Conservation (phyloP, 2,113 vertebrate genomes). For the Megaceryle torquata region DNA sequence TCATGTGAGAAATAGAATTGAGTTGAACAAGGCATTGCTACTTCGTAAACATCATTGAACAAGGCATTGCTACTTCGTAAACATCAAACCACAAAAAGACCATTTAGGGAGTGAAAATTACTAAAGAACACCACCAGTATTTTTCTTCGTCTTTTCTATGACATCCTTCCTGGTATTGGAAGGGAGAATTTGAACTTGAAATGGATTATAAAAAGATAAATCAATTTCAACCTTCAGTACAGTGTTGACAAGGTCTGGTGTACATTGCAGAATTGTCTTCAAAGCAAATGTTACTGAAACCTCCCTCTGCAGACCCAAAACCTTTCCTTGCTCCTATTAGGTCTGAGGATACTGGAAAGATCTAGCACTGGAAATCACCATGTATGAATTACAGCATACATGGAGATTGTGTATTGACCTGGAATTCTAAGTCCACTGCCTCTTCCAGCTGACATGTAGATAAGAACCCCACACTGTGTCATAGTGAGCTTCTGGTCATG, state of each 20-base stretch:
- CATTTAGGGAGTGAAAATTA: not conserved
- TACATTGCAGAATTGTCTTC: not conserved
- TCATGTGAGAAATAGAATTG: not conserved
- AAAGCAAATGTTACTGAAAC: not conserved
- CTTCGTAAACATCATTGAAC: not conserved
- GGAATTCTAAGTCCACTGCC: not conserved
- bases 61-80: not conserved
- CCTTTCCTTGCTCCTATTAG: not conserved
- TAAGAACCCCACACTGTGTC: too few species aligned
- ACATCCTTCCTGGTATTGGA: not conserved
- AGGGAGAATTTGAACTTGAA: not conserved
- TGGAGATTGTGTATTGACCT: not conserved
- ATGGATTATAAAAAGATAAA: not conserved
- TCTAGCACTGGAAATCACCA: fast-evolving
- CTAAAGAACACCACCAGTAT: not conserved
- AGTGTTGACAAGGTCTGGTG: not conserved
- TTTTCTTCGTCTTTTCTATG: not conserved
- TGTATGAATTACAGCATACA: not conserved
- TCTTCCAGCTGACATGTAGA: not conserved
- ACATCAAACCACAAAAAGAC: not conserved
- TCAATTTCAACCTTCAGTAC: not conserved
- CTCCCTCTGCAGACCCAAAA: not conserved
- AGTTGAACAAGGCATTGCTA: not conserved
- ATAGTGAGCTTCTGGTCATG: not conserved
- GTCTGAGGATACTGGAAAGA: not conserved